Percentiles rank a stretch among this genome's conserved stretches.
phyloP scores from a whole-genome alignment of 1,140 invertebrate species.

The Scaptomyza pallida region DNA sequence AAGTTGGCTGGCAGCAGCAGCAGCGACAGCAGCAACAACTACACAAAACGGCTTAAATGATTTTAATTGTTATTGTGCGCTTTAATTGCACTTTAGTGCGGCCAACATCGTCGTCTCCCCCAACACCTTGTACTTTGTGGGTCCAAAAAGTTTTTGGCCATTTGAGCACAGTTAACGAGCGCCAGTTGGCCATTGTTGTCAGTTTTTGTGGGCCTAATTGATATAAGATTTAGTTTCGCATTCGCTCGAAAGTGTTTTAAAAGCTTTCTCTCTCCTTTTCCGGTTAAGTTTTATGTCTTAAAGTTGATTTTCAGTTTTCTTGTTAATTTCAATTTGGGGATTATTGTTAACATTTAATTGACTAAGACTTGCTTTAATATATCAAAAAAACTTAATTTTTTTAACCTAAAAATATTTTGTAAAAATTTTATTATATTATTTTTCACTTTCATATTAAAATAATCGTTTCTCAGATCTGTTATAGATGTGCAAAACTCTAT shows the following conservation, averaged over 20 bases:
- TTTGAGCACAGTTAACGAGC: conserved; percentile 26
- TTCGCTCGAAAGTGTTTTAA: not conserved
- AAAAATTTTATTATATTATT: too few species aligned
- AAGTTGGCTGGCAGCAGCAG: conserved; percentile 51
- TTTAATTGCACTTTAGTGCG: conserved; percentile 60
- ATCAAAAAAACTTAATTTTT: too few species aligned
- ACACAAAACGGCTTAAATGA: conserved; percentile 58
- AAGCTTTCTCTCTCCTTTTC: not conserved
- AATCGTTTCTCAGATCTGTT: not conserved
- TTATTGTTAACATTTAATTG: not conserved
- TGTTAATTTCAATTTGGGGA: conserved; percentile 1
- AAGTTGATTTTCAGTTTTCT: not conserved
- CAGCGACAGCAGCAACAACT: too few species aligned
- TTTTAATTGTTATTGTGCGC: conserved; percentile 73
- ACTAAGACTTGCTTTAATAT: not conserved
- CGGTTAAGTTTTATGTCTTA: not conserved
- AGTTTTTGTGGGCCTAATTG: conserved; percentile 12
- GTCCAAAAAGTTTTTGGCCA: conserved; percentile 31
- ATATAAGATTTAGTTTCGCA: conserved; percentile 17
- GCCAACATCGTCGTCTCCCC: not conserved
- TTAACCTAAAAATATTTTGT: too few species aligned
- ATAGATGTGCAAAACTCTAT: not conserved
- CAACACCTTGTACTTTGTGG: too few species aligned
- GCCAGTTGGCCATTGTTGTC: conserved; percentile 15
- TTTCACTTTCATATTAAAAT: not conserved